Evolutionary conservation across 2,888 invertebrate species (phyloP), one percentile per base, ranked within the genome.

Genomic region (Drosophila picticornis): DNA sequence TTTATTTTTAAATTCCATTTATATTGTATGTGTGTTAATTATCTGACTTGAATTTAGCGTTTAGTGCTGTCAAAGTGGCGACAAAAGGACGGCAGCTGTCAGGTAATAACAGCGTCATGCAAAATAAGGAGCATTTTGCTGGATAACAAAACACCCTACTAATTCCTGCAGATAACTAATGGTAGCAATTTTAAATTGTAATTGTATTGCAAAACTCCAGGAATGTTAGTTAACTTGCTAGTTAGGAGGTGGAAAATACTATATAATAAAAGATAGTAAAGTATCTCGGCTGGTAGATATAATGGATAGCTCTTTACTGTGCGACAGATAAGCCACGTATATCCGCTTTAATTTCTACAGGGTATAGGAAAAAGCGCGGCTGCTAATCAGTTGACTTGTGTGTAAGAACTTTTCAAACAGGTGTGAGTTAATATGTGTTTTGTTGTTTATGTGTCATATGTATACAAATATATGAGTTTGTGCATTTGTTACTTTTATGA

Each of bases 11-110:
- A 64, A 60, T n/a, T 57, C 43, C 63, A 50, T 73, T n/a, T 69
- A 64, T 52, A 22, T 75, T 61, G 51, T 71, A 27, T 73, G 72
- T 77, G 86, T 74, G 88, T 75, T 85, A 81, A 85, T 88, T 83
- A 75, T 81, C 53, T 80, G 46, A 43, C 29, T 63, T 70, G 57
- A 70, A 72, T 80, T 70, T 69, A 61, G 66, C 80, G 65, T 69
- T 84, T 85, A 66, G 73, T 63, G 88, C 86, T 85, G 88, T 88
- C 84, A 85, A 77, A 70, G 62, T 25, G 61, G 48, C 56, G 81
- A 65, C 71, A 71, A 68, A 60, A 71, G 73, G 51, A 59, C 67
- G 69, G 72, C 76, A 84, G n/a, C 68, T 78, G 78, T 19, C 80
- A 80, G 68, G 27, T 63, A 34, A 66, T 59, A 67, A 74, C 65